Conservation (phyloP, 2,888 invertebrate species). For the Bombyx huttoni region DNA sequence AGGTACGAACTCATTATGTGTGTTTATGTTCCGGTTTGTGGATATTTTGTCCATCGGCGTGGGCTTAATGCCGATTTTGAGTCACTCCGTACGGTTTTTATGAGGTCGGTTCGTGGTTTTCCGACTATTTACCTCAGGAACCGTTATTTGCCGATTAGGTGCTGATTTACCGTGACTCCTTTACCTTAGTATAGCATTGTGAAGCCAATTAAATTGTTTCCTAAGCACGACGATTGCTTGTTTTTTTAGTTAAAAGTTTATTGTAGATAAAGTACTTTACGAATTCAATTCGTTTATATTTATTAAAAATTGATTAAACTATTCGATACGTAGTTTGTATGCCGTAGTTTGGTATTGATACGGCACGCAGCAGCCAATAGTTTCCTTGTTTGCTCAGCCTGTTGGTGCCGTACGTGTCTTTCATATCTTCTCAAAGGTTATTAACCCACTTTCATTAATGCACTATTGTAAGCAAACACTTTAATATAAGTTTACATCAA, state of each 20-base stretch:
- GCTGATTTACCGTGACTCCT: constrained; percentile 17
- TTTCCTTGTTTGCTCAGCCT: constrained; percentile 32
- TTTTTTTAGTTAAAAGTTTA: background rate
- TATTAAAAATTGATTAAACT: background rate
- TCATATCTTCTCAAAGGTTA: constrained; percentile 44
- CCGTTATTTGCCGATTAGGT: constrained; percentile 48
- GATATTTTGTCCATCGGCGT: constrained; percentile 30
- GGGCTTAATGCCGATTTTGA: constrained; percentile 36
- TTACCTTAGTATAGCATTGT: constrained; percentile 9
- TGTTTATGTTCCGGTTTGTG: constrained; percentile 39
- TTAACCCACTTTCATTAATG: constrained; percentile 45
- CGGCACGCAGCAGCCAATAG: background rate
- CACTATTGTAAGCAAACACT: constrained; percentile 15
- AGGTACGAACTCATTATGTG: constrained; percentile 28
- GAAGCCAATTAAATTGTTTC: constrained; percentile 10
- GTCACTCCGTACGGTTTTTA: constrained; percentile 37
- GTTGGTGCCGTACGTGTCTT: constrained; percentile 33
- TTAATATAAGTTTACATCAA: constrained; percentile 6
- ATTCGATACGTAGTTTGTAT: background rate
- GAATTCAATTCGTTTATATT: background rate
- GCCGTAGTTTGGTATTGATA: background rate
- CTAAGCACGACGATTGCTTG: background rate
- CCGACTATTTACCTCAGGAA: constrained; percentile 43
- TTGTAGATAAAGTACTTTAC: background rate
- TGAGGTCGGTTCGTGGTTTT: constrained; percentile 39